Evolutionary conservation across 2,113 vertebrate genomes (phyloP).

Genomic region (Lepus timidus): DNA sequence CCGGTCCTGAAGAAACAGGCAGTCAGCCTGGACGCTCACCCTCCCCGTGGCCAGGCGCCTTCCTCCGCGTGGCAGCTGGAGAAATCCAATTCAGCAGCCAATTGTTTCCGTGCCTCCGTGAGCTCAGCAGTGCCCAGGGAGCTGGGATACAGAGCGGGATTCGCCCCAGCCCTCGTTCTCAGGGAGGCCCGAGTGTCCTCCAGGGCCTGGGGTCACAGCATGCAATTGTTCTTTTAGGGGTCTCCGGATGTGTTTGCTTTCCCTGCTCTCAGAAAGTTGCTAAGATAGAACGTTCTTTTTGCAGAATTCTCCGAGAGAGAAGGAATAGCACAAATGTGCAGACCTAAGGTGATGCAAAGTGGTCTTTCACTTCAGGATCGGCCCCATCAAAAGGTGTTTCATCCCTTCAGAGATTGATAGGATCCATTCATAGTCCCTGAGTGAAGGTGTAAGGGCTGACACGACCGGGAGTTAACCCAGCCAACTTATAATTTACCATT

Average conservation of each 20-base stretch:
- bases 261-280: slow-evolving; percentile 12
- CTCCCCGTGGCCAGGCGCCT: neutral
- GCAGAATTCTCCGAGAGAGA: neutral
- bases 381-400: neutral
- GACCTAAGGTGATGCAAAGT: neutral
- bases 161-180: neutral
- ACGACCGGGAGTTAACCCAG: neutral
- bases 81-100: neutral
- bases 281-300: neutral
- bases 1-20: neutral
- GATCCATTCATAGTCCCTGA: neutral
- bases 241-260: neutral
- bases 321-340: neutral
- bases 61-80: neutral
- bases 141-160: neutral
- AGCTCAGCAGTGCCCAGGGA: neutral
- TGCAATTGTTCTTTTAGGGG: neutral
- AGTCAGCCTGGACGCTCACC: neutral
- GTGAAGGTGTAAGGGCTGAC: neutral
- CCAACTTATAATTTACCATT: neutral
- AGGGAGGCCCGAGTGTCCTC: neutral
- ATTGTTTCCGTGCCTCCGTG: neutral
- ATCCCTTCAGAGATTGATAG: neutral
- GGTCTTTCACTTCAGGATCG: neutral
- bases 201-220: neutral